Base-by-base conservation (phyloP, 92 coral and sea anemone genomes). In the Scolanthus callimorphus region DNA sequence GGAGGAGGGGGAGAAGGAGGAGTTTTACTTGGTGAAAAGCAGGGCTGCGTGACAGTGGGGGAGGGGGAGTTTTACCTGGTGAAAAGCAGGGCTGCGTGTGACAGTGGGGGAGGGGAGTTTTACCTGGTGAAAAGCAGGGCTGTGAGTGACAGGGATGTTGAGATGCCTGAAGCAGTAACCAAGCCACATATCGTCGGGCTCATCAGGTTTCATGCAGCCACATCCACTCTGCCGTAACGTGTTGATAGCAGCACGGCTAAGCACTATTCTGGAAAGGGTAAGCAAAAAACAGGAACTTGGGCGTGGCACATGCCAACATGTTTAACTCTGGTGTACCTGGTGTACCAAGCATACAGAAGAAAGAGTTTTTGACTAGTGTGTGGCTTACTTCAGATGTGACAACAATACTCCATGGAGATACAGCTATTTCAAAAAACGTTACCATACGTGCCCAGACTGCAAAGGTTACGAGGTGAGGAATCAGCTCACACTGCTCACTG, bases 121-220 rank as follows among this genome's bases (percentile, higher is more conserved):
- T 45, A 92, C 98, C 88, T 92, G 98, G 48, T 92, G 98, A 62
- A 92, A 92, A 11, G 89, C 90, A 2, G 98, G 80, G 41, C 72
- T 88, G 71, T 92, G 92, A 28, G 77, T 85, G 9, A 90, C 55
- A 15, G 90, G 94, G 51, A 92, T 57, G 20, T 72, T 80, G 39
- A 92, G 77, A 66, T 73, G 80, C 22, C 90, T 85, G 63, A 82
- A 92, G 63, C 98, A 92, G 77, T 78, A 75, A 31, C 98, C 98
- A 30, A 92, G 90, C 84, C 95, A 82, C 98, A 92, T 92, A 44
- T 92, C 98, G 38, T 92, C 98, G 2, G 98, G 98, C 2, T 96
- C 79, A 57, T 92, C 85, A 8, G 83, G 77, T 60, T 76, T 60
- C 85, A 88, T 77, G 50, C 98, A 92, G 20, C 54, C 59, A 44